Conservation (phyloP, 2,888 invertebrate genomes). For the Epicampocera succincta region DNA sequence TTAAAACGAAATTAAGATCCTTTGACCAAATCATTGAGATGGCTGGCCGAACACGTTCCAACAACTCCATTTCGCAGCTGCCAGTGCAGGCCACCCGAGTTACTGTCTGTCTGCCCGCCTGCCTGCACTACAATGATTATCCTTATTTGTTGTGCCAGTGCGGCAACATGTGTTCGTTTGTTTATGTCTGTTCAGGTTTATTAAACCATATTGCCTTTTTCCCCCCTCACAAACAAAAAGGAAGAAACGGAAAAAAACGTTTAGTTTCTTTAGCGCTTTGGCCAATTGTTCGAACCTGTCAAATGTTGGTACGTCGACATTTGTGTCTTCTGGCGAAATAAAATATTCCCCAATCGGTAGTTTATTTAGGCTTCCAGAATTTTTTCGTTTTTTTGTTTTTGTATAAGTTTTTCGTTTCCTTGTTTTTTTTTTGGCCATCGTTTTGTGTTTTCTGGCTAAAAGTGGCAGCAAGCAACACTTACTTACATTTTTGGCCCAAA, state of each 20-base stretch:
- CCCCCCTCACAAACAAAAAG: not conserved
- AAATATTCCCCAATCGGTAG: constrained; percentile 61
- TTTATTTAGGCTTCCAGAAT: constrained; percentile 55
- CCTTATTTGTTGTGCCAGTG: constrained; percentile 31
- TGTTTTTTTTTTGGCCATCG: not conserved
- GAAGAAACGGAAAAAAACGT: constrained; percentile 1
- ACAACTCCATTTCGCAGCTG: not conserved
- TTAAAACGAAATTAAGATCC: constrained; percentile 30
- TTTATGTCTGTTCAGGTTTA: constrained; percentile 46
- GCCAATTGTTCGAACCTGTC: constrained; percentile 54
- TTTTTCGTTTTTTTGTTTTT: constrained; percentile 2
- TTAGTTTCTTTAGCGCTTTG: constrained; percentile 27
- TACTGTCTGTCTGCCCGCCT: not conserved
- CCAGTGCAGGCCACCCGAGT: not conserved
- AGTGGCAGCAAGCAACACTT: not conserved
- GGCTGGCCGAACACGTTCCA: constrained; percentile 24
- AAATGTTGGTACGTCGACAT: constrained; percentile 42
- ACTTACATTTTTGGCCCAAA: constrained; percentile 14
- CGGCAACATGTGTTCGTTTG: constrained; percentile 3
- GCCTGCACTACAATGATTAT: constrained; percentile 29
- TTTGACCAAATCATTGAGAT: constrained; percentile 29
- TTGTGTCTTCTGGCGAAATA: constrained; percentile 60
- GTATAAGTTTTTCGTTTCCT: not conserved
- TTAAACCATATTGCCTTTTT: constrained; percentile 58
- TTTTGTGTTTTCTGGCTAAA: constrained; percentile 19